Evolutionary conservation across 2,113 vertebrate genomes (phyloP), one percentile per base, ranked within the genome.

Genomic region (Nannospalax galili): DNA sequence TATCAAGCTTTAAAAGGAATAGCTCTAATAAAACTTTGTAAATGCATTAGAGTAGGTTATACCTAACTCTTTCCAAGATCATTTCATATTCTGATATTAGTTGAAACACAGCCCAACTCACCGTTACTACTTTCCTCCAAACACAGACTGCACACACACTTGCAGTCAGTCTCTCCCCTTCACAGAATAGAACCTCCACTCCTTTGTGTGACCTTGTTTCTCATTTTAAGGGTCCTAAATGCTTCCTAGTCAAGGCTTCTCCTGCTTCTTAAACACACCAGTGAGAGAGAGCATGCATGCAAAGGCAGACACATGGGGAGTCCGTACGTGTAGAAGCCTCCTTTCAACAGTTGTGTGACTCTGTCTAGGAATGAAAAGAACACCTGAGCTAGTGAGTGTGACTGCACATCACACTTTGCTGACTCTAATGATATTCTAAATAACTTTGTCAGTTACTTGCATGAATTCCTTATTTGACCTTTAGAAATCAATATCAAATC

Each of bases 11-110:
- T 65, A 73, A 94, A 95, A 89, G n/a, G 28, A 81, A 84, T 75
- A 48, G 58, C 40, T 32, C 79, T 72, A 67, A 58, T 95, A 96
- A 94, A 95, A 92, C 73, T 79, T 75, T 91, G 80, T 85, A 92
- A 69, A 88, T 70, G 58, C 7, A 72, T 81, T 90, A 91, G 81
- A 91, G 26, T 92, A 42, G 65, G 72, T 56, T 91, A 89, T 88
- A 26, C 30, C 86, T 84, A 32, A 84, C 35, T 84, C 73, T 93
- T 90, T 95, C 78, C 85, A 91, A 88, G 82, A n/a, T 60, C n/a
- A 78, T 92, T 92, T 93, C 56, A 94, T 60, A 86, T 24, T 86
- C 65, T 0, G 35, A 40, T 75, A 45, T 32, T 86, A 90, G 77
- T 93, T 82, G 26, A 84, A 82, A 60, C 35, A 95, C 24, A 89